A percentile compares a stretch with the other conserved stretches of the same genome.
phyloP scores from a whole-genome alignment of 2,888 invertebrate genomes.

The Pogonocherus hispidulus region DNA sequence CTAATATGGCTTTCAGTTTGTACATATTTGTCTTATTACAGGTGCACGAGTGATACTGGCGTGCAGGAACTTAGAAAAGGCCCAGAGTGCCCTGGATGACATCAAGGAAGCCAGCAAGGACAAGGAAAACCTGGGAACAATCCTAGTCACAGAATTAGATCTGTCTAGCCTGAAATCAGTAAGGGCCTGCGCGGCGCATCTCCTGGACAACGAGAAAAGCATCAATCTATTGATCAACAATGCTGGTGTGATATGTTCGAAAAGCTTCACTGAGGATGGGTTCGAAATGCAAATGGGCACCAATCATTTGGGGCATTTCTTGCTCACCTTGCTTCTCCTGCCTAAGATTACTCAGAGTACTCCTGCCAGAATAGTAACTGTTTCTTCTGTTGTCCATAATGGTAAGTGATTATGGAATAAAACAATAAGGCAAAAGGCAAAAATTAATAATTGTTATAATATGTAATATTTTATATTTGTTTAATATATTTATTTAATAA shows the following conservation, averaged over 20 bases:
- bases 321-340: constrained; percentile 67
- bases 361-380: constrained; percentile 70
- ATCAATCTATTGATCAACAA: constrained; percentile 80
- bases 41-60: constrained; percentile 74
- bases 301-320: constrained; percentile 72
- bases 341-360: constrained; percentile 71
- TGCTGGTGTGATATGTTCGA: constrained; percentile 78
- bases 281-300: constrained; percentile 78
- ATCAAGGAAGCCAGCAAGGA: constrained; percentile 66
- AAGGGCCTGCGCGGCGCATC: constrained; percentile 64
- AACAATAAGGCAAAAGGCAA: too few relatives aligned
- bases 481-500: too few relatives aligned
- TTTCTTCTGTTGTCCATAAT: constrained; percentile 65
- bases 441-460: too few relatives aligned
- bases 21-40: too few relatives aligned
- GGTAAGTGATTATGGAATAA: constrained; percentile 33
- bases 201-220: constrained; percentile 69
- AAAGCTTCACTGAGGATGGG: constrained; percentile 75
- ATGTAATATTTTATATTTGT: too few relatives aligned
- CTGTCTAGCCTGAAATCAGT: constrained; percentile 63
- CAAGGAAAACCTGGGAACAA: constrained; percentile 62
- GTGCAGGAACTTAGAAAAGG: constrained; percentile 71
- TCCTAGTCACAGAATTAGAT: constrained; percentile 69
- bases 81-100: constrained; percentile 70
- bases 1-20: too few relatives aligned